These are phyloP conservation scores for Cephalopachus bancanus DNA, from an alignment of 2,797 vertebrate genomes.

Conservation along the genomic window DNA sequence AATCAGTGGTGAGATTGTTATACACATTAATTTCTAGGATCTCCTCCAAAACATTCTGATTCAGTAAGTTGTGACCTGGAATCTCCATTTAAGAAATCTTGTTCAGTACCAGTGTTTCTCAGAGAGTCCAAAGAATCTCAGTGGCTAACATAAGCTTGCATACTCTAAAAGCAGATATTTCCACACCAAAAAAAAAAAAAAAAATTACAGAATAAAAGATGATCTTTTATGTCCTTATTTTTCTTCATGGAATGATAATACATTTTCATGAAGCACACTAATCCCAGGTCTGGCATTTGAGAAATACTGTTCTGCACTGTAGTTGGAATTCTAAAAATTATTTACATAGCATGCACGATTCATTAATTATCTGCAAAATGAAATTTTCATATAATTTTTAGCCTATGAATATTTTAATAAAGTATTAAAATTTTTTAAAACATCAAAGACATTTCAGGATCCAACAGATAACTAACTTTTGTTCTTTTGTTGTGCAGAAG, in stretches of 20 bases:
- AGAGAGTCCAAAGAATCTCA: conserved; percentile 14
- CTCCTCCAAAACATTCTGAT: not conserved
- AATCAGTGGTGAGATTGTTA: not conserved
- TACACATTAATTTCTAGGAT: not conserved
- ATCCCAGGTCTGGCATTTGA: not conserved
- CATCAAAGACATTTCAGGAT: not conserved
- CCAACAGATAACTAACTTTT: not conserved
- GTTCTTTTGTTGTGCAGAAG: not conserved
- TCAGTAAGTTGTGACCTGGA: not conserved
- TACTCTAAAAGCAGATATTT: conserved; percentile 20
- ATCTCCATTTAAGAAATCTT: not conserved
- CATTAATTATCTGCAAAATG: conserved; percentile 24
- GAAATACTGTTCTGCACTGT: not conserved
- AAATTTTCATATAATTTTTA: conserved; percentile 27
- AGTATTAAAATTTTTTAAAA: not conserved
- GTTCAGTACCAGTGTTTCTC: not conserved
- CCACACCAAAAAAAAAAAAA: not conserved
- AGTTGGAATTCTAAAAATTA: conserved; percentile 29
- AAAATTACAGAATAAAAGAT: conserved; percentile 24
- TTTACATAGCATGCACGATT: not conserved
- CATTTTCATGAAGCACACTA: not conserved
- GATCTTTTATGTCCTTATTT: conserved; percentile 14
- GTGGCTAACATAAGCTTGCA: not conserved
- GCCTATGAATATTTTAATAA: conserved; percentile 14
- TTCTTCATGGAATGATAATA: conserved; percentile 16